Base-by-base conservation (phyloP, 1,140 invertebrate genomes). In the Trichomalopsis sarcophagae region DNA sequence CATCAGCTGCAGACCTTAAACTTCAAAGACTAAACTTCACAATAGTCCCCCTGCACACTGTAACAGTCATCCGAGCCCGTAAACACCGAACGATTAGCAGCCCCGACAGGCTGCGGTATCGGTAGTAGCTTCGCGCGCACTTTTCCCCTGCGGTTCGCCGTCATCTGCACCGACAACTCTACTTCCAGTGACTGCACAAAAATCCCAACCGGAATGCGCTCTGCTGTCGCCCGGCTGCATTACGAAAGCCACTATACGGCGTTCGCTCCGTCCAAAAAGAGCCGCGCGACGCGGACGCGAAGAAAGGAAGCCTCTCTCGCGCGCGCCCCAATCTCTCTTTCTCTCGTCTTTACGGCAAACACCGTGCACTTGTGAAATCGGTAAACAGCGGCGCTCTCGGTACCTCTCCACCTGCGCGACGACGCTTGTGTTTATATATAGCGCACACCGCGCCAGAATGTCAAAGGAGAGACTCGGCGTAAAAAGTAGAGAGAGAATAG, bases 301-400 rank as follows among this genome's bases (percentile, higher is more conserved):
- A 23, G 78, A 21, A 55, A 74, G 66, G 17, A 23, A 66, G 73
- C 62, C 33, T 36, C 69, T 44, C 80, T 66, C 17, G 27, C 27
- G 27, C 27, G 27, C 1, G 47, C 73, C 80, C 71, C 68, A 30
- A 21, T 81, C 68, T 30, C 68, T 71, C 23, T 33, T 23, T 68
- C 66, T 68, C 66, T 50, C 27, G 68, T 30, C 68, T 71, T 33
- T 13, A 30, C 68, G 2, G 27, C 23, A 81, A 81, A 71, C 40
- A 62, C 55, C 17, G 27, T 27, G 75, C 11, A 73, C 14, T 84
- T 79, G 83, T 79, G 76, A 80, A 84, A 79, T 84, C 68, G 83
- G 75, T 47, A 73, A 79, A 84, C 23, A 79, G 17, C 17, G 13
- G 11, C 33, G 50, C 68, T 30, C 5, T 36, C 33, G 33, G 78